These are phyloP conservation scores for Caenorhabditis sp. DNA, from an alignment of 2,888 invertebrate genomes.

Conservation along the genomic window DNA sequence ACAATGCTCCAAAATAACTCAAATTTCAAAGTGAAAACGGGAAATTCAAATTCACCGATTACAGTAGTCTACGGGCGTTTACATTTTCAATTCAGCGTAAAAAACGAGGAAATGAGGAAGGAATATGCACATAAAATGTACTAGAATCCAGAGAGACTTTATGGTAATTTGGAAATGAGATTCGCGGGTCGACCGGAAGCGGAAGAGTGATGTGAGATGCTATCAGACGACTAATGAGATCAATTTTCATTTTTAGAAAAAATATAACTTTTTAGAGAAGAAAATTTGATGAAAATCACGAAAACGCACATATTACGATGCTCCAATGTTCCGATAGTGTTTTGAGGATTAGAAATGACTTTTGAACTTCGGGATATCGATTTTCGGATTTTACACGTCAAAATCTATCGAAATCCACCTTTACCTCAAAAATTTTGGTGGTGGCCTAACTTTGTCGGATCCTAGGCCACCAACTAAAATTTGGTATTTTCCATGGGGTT, in stretches of 20 bases:
- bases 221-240: neutral
- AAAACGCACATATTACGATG: neutral
- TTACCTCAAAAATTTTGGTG: too few species aligned
- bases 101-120: neutral
- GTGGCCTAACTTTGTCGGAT: neutral
- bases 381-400: neutral
- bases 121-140: neutral
- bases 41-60: neutral
- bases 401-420: too few species aligned
- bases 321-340: neutral
- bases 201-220: neutral
- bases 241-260: neutral
- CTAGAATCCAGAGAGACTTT: neutral
- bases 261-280: too few species aligned
- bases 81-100: too few species aligned
- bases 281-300: neutral
- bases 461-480: conserved; percentile 9
- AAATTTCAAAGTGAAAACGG: neutral
- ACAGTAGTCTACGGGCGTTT: too few species aligned
- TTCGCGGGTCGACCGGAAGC: too few species aligned
- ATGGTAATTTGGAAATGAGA: conserved; percentile 1
- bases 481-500: too few species aligned
- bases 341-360: neutral
- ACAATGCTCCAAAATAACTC: too few species aligned
- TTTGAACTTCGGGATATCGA: neutral